These are phyloP conservation scores for Rattus rattus DNA, from an alignment of 2,113 vertebrate genomes.

Conservation along the genomic window DNA sequence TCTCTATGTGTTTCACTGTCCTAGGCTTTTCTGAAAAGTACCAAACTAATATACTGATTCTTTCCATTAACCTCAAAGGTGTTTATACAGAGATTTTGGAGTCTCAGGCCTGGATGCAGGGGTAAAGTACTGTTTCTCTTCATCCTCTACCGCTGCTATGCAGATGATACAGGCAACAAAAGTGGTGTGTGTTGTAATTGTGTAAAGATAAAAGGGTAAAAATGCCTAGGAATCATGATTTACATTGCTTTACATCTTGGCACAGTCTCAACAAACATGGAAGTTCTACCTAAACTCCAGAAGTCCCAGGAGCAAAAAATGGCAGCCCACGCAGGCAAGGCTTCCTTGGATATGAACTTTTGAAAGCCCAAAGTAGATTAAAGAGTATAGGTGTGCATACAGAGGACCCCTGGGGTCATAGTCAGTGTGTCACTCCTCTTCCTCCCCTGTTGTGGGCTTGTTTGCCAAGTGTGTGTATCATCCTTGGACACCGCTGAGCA, in stretches of 20 bases:
- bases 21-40: conserved; percentile 11
- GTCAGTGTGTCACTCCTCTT: conserved; percentile 21
- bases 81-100: background rate
- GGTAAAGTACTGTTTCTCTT: background rate
- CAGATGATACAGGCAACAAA: background rate
- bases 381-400: background rate
- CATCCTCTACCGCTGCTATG: background rate
- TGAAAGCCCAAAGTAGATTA: background rate
- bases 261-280: background rate
- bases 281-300: background rate
- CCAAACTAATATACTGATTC: background rate
- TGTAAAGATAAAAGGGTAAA: conserved; percentile 1
- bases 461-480: conserved; percentile 46
- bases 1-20: background rate
- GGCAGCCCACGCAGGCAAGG: background rate
- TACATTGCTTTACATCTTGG: background rate
- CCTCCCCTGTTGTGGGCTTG: background rate
- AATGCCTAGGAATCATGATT: background rate
- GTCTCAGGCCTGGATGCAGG: background rate
- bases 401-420: conserved; percentile 7
- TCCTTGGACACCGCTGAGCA: background rate
- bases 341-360: background rate
- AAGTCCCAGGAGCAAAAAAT: background rate
- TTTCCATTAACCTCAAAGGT: background rate
- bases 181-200: background rate